Base-by-base conservation (phyloP, 2,113 vertebrate species). In the Glaucidium brasilianum region DNA sequence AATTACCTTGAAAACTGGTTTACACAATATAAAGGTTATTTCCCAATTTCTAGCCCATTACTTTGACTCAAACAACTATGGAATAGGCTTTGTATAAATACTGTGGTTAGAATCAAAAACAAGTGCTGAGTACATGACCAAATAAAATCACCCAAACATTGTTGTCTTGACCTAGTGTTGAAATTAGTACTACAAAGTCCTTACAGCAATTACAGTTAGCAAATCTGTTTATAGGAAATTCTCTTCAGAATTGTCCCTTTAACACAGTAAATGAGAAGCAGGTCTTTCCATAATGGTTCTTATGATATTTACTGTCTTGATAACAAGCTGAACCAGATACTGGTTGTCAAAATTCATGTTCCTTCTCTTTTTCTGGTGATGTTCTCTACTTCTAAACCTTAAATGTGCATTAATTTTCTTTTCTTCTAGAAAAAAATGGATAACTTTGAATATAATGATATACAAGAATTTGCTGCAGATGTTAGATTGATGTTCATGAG, bases 401-500 rank as follows among this genome's bases (percentile, higher is more conserved):
- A 93, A 92, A 71, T 9, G 4, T 67, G 6, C 9, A 11, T 49
- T 66, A 53, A 83, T 84, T 92, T 95, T 95, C 21, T 94, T 59
- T 90, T 91, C 35, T 17, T 78, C 60, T 94, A 99, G 99, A 98
- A 96, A 74, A 99, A 99, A 97, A 98, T 99, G 98, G 99, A 99
- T 75, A 98, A 97, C 5, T 97, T 97, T 43, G 98, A 98, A 84
- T 99, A 99, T 80, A 96, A 90, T 15, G 95, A 98, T 47, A 98
- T 98, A 23, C 98, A 98, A 80, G 98, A 99, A 89, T 99, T 99
- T 98, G 99, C 99, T 68, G 97, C 98, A 10, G 99, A 99, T 97
- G 92, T 99, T 69, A 98, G 99, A 74, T 95, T 99, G 90, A 99
- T 99, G 99, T 99, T 99, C 92, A 98, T 98, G 97, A 99, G 98